Evolutionary conservation across 1,140 invertebrate genomes (phyloP), one percentile per base, ranked within the genome.

Genomic region (Linepithema humile): DNA sequence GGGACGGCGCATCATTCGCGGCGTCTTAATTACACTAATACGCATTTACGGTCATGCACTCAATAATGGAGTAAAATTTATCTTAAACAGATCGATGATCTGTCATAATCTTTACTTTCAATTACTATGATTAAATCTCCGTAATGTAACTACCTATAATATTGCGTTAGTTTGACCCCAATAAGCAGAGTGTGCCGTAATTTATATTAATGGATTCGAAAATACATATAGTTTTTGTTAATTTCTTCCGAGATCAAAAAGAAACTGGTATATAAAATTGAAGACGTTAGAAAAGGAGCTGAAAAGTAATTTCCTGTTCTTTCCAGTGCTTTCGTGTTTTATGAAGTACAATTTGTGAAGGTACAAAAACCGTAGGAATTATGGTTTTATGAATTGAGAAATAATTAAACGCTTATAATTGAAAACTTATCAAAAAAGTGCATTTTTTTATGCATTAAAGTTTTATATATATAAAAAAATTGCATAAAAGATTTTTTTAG

Each of bases 51-150:
- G 15, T 26, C 20, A 5, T 1, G 32, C 55, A 20, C 23, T 38
- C 23, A 15, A 0, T 38, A 20, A 69, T 53, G 17, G 53, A 38
- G 17, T 15, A 40, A 10, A 29, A 10, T 53, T 69, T 53, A 15
- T 75, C 12, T 45, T 35, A 48, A 50, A 64, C 26, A 35, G 23
- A 69, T n/a, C 32, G 23, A 32, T 32, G 35, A 55, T 69, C 35
- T 53, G 20, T 67, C 32, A 53, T 40, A 38, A 15, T 69, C 5
- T 32, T 78, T 9, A 10, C 3, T 5, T 29, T 23, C 32, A 38
- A 78, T 55, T 78, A 62, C 20, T 29, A 40, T n/a, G 45, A 40
- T 78, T 53, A 38, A 40, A 67, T 69, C 17, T 29, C 17, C n/a
- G 15, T 7, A 9, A 29, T 6, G 12, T 10, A 5, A 23, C 3